A percentile compares a stretch with the other conserved stretches of the same genome.
Evolutionary conservation across 1,140 invertebrate genomes (phyloP).

Genomic region (Latrodectus geometricus): DNA sequence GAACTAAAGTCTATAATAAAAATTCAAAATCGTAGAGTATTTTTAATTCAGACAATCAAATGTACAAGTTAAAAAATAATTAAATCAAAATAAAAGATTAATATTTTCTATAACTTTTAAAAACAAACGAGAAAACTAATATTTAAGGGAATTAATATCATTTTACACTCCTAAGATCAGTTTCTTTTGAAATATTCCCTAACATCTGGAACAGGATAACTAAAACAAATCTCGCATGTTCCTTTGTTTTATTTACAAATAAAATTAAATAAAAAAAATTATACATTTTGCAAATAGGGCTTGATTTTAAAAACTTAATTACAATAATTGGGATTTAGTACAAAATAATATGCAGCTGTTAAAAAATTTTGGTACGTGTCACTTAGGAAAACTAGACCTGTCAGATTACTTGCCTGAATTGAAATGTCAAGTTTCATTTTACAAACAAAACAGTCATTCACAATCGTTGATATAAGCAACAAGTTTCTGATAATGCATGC

Average conservation of each 20-base stretch:
- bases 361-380: slow-evolving; percentile 44
- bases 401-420: slow-evolving; percentile 45
- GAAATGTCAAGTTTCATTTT: slow-evolving; percentile 40
- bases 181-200: slow-evolving; percentile 23
- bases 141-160: not conserved
- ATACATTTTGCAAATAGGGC: not conserved
- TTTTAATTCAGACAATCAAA: too few species aligned
- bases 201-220: slow-evolving; percentile 22
- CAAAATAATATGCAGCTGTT: slow-evolving; percentile 1
- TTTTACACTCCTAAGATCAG: not conserved
- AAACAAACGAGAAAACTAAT: not conserved
- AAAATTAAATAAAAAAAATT: not conserved
- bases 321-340: too few species aligned
- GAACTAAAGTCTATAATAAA: too few species aligned
- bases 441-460: not conserved
- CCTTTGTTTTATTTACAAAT: not conserved
- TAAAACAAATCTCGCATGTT: slow-evolving; percentile 15
- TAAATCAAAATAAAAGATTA: too few species aligned
- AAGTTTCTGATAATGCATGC: not conserved
- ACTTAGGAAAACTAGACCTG: slow-evolving; percentile 35
- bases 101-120: too few species aligned
- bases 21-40: too few species aligned
- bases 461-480: not conserved
- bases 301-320: too few species aligned
- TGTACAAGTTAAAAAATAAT: too few species aligned